Evolutionary conservation across 2,888 invertebrate species (phyloP), one percentile per base, ranked within the genome.

Genomic region (Pemphredon lugubris): DNA sequence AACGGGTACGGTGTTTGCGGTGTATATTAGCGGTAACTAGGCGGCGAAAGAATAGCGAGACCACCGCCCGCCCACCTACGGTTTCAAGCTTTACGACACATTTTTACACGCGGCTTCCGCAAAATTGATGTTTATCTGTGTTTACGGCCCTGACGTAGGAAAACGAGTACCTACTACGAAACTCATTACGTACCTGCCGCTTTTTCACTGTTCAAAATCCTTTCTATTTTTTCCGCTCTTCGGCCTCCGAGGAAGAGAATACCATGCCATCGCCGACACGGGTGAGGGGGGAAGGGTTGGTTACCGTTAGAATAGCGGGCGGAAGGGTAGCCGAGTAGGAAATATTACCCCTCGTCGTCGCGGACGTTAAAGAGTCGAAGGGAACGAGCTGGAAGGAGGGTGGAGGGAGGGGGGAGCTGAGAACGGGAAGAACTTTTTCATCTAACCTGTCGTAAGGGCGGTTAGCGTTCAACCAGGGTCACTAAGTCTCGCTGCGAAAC

Each of bases 391-490:
- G n/a, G 30, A 13, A 37, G 14, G 26, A 58, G n/a, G 39, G 32
- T n/a, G 20, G 39, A 14, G 61, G 50, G 34, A 26, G 30, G 23
- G 14, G 5, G 30, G 54, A 1, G 4, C 20, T n/a, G 21, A 51
- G 40, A 44, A 68, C 45, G 37, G 55, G 51, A 42, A 63, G 51
- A 44, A 39, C 21, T 70, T 67, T 72, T 79, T 73, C 67, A 45
- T 67, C 67, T 59, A 75, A 73, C 77, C 73, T 77, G 79, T 77
- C 75, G 64, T 45, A 61, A n/a, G 47, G 47, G 72, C 70, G 66
- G 82, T 82, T 79, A 74, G 64, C 61, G 68, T 61, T 61, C 71
- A 58, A 77, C 70, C 79, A 70, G 61, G 21, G 74, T 73, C 50
- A 45, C 60, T 71, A 40, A 53, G 64, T 32, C 37, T 30, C 13